Evolutionary conservation across 2,113 vertebrate genomes (phyloP), one percentile per base, ranked within the genome.

Genomic region (Aptenodytes patagonicus): DNA sequence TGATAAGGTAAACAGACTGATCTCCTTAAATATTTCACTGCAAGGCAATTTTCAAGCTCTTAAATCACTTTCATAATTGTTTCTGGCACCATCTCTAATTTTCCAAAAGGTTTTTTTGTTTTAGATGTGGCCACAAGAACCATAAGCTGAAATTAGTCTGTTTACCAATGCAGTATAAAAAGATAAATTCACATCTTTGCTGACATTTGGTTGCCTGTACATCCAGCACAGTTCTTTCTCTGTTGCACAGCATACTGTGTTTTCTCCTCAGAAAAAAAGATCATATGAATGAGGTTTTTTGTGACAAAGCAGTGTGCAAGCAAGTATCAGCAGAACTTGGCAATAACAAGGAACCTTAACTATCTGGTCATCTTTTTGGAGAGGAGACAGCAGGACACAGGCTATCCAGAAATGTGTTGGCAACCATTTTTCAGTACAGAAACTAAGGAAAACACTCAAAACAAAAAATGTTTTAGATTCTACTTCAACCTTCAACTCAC

Each of bases 1-100:
- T 89, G 90, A 93, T 89, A 96, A 87, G 38, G 88, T 94, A 96
- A 94, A 92, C 96, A 96, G 92, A 95, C 55, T 54, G 38, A 94
- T 95, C 85, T 85, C 57, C 72, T 95, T 92, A 95, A 96, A 95
- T 96, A 96, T 97, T 96, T 96, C 71, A 95, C 96, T 70, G 79
- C 49, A 94, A 90, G 60, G 92, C 88, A 93, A 94, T 97, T 95
- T 97, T 81, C 78, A 94, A 91, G 78, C 88, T 97, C 88, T 96
- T 81, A 88, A 86, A 96, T 78, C 82, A 86, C 69, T 81, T 93
- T 71, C 72, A 31, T 95, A 93, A 94, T 93, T 92, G 79, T 83
- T 96, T 90, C 92, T 97, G 95, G 95, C 97, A 97, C 93, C 88
- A 81, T 40, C 66, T 93, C 87, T 60, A 69, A 90, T 85, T 94